phyloP scores from a whole-genome alignment of 2,888 invertebrate genomes.

The Lomographa bimaculata region DNA sequence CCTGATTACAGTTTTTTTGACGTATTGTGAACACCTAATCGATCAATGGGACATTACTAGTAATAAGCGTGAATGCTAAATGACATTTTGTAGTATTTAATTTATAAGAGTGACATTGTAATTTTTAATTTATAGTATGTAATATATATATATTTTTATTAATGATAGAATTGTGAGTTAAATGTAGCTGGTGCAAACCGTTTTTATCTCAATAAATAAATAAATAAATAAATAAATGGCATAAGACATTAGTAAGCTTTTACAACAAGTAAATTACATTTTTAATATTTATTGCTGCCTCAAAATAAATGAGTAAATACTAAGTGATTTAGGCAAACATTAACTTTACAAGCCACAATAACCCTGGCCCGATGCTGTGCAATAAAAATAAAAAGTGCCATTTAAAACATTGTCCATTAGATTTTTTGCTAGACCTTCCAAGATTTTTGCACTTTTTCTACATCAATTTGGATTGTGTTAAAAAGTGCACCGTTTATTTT shows the following conservation, averaged over 20 bases:
- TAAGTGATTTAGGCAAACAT: slow-evolving; percentile 9
- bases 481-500: slow-evolving; percentile 48
- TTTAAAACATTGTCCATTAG: slow-evolving; percentile 29
- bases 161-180: too few species aligned
- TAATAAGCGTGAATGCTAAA: too few species aligned
- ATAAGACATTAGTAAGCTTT: slow-evolving; percentile 3
- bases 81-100: too few species aligned
- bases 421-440: slow-evolving; percentile 41
- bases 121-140: too few species aligned
- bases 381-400: slow-evolving; percentile 31
- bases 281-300: slow-evolving; percentile 7
- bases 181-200: too few species aligned
- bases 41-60: too few species aligned
- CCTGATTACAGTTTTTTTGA: too few species aligned
- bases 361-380: slow-evolving; percentile 16
- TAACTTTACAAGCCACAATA: slow-evolving; percentile 25
- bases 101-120: too few species aligned
- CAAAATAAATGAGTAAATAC: slow-evolving; percentile 5
- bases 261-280: slow-evolving; percentile 2
- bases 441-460: slow-evolving; percentile 57
- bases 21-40: too few species aligned
- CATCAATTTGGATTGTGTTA: slow-evolving; percentile 38
- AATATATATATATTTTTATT: too few species aligned
- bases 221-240: too few species aligned
- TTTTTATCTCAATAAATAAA: too few species aligned